A percentile compares a stretch with the other conserved stretches of the same genome.
Conservation (phyloP, 2,113 vertebrate genomes). For the Nycticryphes semicollaris region DNA sequence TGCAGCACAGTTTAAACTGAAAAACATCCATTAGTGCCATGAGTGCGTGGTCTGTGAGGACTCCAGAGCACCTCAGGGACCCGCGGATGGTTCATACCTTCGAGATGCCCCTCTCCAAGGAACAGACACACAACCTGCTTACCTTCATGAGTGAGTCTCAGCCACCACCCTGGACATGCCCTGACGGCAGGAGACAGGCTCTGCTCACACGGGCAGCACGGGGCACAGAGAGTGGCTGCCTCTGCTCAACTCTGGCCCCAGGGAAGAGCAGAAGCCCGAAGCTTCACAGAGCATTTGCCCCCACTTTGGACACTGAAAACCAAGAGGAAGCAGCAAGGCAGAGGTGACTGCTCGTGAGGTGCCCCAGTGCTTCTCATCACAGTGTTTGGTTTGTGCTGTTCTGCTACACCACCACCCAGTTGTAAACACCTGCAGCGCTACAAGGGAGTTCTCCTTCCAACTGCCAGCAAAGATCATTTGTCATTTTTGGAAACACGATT, state of each 20-base stretch:
- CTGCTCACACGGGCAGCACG: neutral
- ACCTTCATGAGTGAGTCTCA: neutral
- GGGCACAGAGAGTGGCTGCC: neutral
- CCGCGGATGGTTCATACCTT: neutral
- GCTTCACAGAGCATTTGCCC: rapidly evolving
- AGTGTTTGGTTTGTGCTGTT: rapidly evolving
- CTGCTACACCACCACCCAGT: rapidly evolving
- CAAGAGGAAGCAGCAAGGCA: neutral
- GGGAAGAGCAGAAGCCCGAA: neutral
- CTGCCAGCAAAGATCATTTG: neutral
- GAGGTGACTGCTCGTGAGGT: neutral
- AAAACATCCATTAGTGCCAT: neutral
- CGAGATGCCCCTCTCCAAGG: neutral
- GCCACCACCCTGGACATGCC: neutral
- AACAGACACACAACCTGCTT: neutral
- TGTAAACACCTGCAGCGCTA: neutral
- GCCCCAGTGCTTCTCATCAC: neutral
- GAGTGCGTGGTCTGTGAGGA: neutral
- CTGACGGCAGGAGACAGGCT: neutral
- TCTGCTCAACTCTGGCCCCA: neutral
- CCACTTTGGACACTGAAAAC: rapidly evolving
- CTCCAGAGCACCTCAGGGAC: rapidly evolving
- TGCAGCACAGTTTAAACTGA: neutral
- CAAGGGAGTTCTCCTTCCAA: neutral
- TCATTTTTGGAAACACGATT: rapidly evolving